phyloP scores from a whole-genome alignment of 2,113 vertebrate genomes.

The Nothobranchius kuhntae region DNA sequence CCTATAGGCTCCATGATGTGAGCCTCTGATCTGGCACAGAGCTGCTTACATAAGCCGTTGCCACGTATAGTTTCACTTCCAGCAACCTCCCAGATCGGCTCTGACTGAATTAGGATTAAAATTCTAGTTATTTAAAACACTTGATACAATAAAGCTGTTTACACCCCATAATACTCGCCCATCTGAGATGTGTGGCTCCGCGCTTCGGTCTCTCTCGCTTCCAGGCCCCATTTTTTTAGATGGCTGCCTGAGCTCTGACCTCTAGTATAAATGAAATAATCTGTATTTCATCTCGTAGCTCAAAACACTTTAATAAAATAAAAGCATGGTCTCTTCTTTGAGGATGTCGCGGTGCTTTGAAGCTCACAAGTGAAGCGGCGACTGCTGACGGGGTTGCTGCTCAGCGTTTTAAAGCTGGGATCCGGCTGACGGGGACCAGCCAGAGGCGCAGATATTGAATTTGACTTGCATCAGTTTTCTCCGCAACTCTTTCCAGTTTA shows the following conservation, averaged over 20 bases:
- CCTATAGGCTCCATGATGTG: constrained; percentile 64
- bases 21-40: constrained; percentile 44
- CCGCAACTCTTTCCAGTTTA: too few species aligned
- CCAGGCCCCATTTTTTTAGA: neutral
- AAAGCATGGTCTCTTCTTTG: neutral
- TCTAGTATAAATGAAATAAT: neutral
- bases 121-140: too few species aligned
- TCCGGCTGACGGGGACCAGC: too few species aligned
- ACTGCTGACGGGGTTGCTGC: neutral
- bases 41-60: constrained; percentile 69
- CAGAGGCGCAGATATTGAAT: too few species aligned
- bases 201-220: neutral
- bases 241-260: too few species aligned
- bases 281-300: neutral
- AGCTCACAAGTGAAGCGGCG: neutral
- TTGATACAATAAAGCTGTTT: neutral
- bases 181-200: neutral
- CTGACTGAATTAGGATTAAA: too few species aligned
- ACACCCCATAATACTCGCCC: neutral
- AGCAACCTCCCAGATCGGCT: too few species aligned
- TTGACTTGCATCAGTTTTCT: too few species aligned
- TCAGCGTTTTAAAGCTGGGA: too few species aligned
- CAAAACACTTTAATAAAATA: neutral
- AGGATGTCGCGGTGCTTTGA: neutral
- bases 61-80: constrained; percentile 35